Percentiles rank a stretch among this genome's conserved stretches.
phyloP scores from a whole-genome alignment of 2,888 invertebrate species.

The Troilus luridus region DNA sequence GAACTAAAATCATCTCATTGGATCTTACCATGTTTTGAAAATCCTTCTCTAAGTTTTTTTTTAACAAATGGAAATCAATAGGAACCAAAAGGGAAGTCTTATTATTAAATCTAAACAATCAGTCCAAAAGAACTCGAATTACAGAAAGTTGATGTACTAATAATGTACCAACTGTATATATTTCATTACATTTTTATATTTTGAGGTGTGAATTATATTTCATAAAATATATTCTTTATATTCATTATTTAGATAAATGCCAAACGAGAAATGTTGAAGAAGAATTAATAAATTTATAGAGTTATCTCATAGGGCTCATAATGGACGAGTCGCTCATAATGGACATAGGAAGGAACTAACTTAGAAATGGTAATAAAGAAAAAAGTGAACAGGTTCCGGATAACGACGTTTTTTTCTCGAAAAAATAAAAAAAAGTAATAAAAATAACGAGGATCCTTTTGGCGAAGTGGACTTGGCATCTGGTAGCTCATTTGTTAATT shows the following conservation, averaged over 20 bases:
- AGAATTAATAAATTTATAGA: not conserved
- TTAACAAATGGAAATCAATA: too few relatives aligned
- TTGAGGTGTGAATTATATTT: too few relatives aligned
- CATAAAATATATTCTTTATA: not conserved
- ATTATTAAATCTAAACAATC: too few relatives aligned
- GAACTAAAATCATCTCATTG: too few relatives aligned
- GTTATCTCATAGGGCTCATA: not conserved
- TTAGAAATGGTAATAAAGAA: slow-evolving; percentile 4
- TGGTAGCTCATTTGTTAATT: slow-evolving; percentile 15
- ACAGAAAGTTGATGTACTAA: too few relatives aligned
- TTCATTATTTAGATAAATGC: not conserved
- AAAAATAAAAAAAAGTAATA: slow-evolving; percentile 9
- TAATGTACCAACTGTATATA: too few relatives aligned
- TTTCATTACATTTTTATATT: too few relatives aligned
- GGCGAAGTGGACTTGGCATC: not conserved
- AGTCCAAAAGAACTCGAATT: too few relatives aligned
- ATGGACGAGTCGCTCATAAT: too few relatives aligned
- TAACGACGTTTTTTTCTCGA: not conserved
- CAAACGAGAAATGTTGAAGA: not conserved
- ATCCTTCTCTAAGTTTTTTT: too few relatives aligned
- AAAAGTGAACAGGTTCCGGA: not conserved
- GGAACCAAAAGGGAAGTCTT: too few relatives aligned
- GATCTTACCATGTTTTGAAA: too few relatives aligned
- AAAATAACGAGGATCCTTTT: slow-evolving; percentile 22
- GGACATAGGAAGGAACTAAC: not conserved